Evolutionary conservation across 2,888 invertebrate species (phyloP), one percentile per base, ranked within the genome.

Genomic region (Stomorhina lunata): DNA sequence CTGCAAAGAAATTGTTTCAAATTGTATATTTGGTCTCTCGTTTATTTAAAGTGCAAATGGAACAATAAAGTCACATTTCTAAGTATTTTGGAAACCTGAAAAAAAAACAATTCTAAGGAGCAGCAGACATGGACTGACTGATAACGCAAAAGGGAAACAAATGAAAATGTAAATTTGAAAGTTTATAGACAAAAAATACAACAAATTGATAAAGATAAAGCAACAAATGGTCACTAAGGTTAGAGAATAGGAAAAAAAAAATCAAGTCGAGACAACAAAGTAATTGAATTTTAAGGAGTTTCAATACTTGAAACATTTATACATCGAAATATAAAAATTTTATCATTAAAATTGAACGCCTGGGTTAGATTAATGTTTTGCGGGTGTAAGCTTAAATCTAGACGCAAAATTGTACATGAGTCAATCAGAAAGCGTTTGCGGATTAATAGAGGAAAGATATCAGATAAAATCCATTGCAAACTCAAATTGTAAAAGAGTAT

Each of bases 1-100:
- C 79, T 79, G 75, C 75, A 55, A 78, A 69, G 82, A 78, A 82
- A 80, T 78, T 80, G 81, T 71, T 82, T 79, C 59, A 79, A 80
- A 77, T 83, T 77, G 83, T 66, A 69, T 76, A 61, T 77, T 66
- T n/a, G 17, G 17, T 43, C 57, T 80, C 55, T 71, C 75, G 37
- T 71, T 83, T 66, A 40, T 69, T 71, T 65, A 37, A 80, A 83
- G 77, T 69, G 83, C 63, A 80, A 77, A 77, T 77, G 17, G 40
- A 63, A 72, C 72, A 80, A 80, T 69, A 66, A 80, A 69, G 59
- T 57, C 61, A 66, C 63, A 57, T 77, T 80, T 68, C 66, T 76
- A 37, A 45, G 9, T 20, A 65, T 69, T 80, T 65, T 34, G 34
- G 7, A 7, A 29, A 50, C 65, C 25, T 57, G 53, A 50, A n/a